Evolutionary conservation across 2,113 vertebrate genomes (phyloP), one percentile per base, ranked within the genome.

Genomic region (Toxostoma redivivum): DNA sequence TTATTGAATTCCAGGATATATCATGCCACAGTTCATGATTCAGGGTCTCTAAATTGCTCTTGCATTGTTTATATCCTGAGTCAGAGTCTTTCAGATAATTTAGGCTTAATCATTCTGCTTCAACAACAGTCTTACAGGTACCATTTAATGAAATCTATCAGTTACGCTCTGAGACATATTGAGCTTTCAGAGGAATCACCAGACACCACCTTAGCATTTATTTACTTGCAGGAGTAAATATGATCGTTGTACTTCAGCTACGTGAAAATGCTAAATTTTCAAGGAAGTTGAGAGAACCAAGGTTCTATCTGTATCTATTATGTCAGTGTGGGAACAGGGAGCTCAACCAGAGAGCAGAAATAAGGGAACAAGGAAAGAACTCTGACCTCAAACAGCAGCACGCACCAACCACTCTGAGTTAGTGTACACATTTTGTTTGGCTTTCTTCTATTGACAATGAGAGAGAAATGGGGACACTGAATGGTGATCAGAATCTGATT

Each of bases 131-230:
- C 97, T 97, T 96, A 93, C 31, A 91, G 90, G 67, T 97, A 93
- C 88, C 78, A 22, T 96, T 97, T 97, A 97, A 97, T 97, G 94
- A 95, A 86, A 96, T 92, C 91, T 96, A 95, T 96, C 87, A 94
- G 95, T 94, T 95, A 95, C 79, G 85, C 57, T 92, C 88, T 9
- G 7, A 96, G 93, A 94, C 82, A 93, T 90, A 86, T 86, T 57
- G 85, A 91, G 58, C 81, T 93, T 97, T 95, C 95, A 95, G 69
- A 95, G 38, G 69, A 94, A 81, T 71, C 91, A 91, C 69, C 56
- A 89, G 85, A 84, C 88, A 92, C 30, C 76, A 86, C 92, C 88
- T 74, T 79, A 61, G 56, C 81, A 80, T 89, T 90, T 94, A 81
- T 89, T 93, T 95, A 84, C 91, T 94, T 18, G 4, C 16, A 71